A percentile compares a stretch with the other conserved stretches of the same genome.
Evolutionary conservation across 1,140 invertebrate species (phyloP).

Genomic region (Drosophila tropicalis): DNA sequence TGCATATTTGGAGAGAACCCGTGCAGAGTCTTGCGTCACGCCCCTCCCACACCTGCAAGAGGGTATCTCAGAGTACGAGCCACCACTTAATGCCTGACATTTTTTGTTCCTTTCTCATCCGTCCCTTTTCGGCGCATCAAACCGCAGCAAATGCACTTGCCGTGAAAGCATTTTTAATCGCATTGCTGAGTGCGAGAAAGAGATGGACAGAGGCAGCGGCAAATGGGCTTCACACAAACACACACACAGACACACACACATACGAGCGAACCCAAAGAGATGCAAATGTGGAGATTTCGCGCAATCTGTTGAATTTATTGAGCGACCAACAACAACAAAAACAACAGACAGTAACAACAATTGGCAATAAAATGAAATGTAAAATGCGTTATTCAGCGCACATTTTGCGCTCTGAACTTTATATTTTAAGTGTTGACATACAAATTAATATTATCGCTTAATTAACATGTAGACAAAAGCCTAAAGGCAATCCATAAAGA

Average conservation of each 20-base stretch:
- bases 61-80: neutral
- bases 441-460: slow-evolving; percentile 83
- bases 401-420: slow-evolving; percentile 62
- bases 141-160: slow-evolving; percentile 77
- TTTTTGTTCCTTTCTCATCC: slow-evolving; percentile 5
- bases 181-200: slow-evolving; percentile 41
- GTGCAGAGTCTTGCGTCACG: neutral
- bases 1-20: too few species aligned
- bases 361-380: slow-evolving; percentile 65
- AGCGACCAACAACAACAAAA: slow-evolving; percentile 48
- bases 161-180: slow-evolving; percentile 82
- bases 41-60: neutral
- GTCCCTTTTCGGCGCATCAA: slow-evolving; percentile 17
- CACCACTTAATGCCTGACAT: slow-evolving; percentile 3
- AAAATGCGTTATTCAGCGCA: slow-evolving; percentile 79
- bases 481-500: slow-evolving; percentile 35
- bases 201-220: slow-evolving; percentile 25
- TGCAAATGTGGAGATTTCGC: slow-evolving; percentile 69
- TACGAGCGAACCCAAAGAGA: slow-evolving; percentile 34
- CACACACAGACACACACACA: neutral
- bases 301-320: slow-evolving; percentile 72
- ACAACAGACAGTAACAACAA: slow-evolving; percentile 39
- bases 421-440: slow-evolving; percentile 79
- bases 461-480: slow-evolving; percentile 61
- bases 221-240: slow-evolving; percentile 26